Evolutionary conservation across 2,797 vertebrate species (phyloP).

Genomic region (Myotis pilosus): DNA sequence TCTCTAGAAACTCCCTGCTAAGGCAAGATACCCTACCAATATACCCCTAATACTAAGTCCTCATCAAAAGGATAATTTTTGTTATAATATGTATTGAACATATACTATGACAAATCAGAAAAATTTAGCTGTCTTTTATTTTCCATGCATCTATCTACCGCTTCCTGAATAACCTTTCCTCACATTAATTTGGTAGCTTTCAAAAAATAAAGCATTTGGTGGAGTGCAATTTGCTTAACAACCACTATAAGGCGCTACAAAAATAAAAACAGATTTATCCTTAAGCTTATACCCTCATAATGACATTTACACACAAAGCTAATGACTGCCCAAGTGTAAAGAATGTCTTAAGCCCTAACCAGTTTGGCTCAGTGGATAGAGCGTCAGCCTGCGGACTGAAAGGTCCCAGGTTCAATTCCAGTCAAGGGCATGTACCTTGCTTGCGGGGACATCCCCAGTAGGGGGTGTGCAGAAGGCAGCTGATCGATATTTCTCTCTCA

Average conservation of each 20-base stretch:
- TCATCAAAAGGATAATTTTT: not conserved
- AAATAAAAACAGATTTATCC: constrained; percentile 6
- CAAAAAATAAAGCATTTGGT: not conserved
- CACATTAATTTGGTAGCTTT: not conserved
- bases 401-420: too few species aligned
- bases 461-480: too few species aligned
- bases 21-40: not conserved
- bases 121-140: not conserved
- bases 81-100: not conserved
- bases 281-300: not conserved
- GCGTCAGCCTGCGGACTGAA: too few species aligned
- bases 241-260: not conserved
- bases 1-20: not conserved
- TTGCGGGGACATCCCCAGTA: too few species aligned
- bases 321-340: not conserved
- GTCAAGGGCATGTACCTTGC: too few species aligned
- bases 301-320: not conserved
- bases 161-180: not conserved
- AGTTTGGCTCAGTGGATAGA: too few species aligned
- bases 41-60: not conserved
- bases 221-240: not conserved
- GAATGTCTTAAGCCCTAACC: not conserved
- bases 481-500: too few species aligned
- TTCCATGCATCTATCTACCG: not conserved
- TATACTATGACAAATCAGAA: not conserved